phyloP scores from a whole-genome alignment of 2,888 invertebrate species.

The Spatulosminthurus flaviceps region DNA sequence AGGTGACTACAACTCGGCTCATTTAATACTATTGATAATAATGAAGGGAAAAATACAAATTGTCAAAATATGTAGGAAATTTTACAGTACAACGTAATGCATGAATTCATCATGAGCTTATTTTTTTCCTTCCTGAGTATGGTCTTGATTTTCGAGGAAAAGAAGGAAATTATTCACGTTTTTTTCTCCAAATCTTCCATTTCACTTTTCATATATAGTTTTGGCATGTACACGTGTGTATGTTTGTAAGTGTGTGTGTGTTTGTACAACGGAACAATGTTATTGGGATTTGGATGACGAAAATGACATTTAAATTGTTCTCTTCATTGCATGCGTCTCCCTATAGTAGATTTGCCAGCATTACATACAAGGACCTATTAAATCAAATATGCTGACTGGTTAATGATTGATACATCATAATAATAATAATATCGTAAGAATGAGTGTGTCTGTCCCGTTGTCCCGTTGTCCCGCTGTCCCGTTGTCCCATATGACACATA shows the following conservation, averaged over 20 bases:
- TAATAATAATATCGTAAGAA: no score
- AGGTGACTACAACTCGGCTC: no score
- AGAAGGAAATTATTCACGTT: not conserved
- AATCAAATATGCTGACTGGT: not conserved
- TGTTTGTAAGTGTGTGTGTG: not conserved
- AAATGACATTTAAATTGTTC: constrained; percentile 5
- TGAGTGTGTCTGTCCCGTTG: no score
- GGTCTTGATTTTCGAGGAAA: constrained; percentile 3
- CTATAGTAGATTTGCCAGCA: not conserved
- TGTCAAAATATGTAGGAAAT: no score
- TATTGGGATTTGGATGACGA: not conserved
- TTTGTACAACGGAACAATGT: not conserved
- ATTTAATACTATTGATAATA: not conserved
- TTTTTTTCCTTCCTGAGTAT: not conserved
- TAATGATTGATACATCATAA: no score
- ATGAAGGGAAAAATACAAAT: not conserved
- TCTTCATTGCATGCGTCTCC: not conserved
- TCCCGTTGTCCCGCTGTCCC: no score
- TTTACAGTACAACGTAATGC: not conserved
- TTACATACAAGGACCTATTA: not conserved
- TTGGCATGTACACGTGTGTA: not conserved
- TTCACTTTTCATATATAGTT: not conserved
- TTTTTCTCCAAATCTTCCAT: no score
- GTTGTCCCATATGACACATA: no score
- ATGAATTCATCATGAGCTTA: not conserved